These are phyloP conservation scores for Trissolcus basalis DNA, from an alignment of 1,140 invertebrate genomes.

Conservation along the genomic window DNA sequence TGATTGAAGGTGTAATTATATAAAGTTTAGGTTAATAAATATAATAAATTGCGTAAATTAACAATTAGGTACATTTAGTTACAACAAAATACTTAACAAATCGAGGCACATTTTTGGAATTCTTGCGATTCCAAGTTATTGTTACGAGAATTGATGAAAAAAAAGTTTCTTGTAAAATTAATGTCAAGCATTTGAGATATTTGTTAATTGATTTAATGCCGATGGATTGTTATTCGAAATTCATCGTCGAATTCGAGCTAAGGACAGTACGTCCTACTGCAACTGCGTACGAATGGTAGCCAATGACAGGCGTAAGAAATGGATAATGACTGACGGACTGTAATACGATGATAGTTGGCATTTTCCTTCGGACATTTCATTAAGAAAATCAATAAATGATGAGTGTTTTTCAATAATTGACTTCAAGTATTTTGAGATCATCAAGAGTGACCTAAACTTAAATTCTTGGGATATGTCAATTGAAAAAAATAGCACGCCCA, in stretches of 20 bases:
- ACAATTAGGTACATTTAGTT: slow-evolving; percentile 8
- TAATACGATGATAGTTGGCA: not conserved
- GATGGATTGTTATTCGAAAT: not conserved
- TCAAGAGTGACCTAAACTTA: slow-evolving; percentile 44
- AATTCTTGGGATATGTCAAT: slow-evolving; percentile 25
- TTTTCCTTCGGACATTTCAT: slow-evolving; percentile 12
- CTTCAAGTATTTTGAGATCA: slow-evolving; percentile 12
- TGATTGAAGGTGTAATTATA: slow-evolving; percentile 34
- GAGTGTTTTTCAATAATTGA: slow-evolving; percentile 19
- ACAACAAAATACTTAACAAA: not conserved
- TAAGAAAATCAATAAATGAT: slow-evolving; percentile 23
- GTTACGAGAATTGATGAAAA: not conserved
- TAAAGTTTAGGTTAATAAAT: slow-evolving; percentile 25
- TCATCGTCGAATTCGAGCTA: slow-evolving; percentile 13
- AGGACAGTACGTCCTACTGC: slow-evolving; percentile 12
- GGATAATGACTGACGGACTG: slow-evolving; percentile 16
- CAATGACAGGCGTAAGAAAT: slow-evolving; percentile 27
- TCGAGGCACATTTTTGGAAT: not conserved
- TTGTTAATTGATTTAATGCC: not conserved
- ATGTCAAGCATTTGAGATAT: not conserved
- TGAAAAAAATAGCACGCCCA: slow-evolving; percentile 24
- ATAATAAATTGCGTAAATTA: slow-evolving; percentile 25
- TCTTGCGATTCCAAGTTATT: not conserved
- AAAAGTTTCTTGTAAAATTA: not conserved
- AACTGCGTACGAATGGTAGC: slow-evolving; percentile 6